Percentiles rank a stretch among this genome's conserved stretches.
Conservation (phyloP, 2,888 invertebrate species). For the Troilus luridus region DNA sequence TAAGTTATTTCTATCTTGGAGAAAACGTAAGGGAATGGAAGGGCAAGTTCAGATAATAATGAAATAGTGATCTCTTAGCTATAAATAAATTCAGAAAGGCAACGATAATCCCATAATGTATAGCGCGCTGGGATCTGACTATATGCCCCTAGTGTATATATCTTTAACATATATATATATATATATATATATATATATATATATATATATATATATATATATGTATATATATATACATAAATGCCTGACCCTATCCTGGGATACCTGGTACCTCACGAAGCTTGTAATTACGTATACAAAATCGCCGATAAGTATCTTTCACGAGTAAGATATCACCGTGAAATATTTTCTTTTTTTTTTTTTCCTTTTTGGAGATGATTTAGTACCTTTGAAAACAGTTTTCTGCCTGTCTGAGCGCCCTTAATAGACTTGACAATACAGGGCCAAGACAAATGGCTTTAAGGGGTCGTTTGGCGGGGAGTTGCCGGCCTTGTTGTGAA, state of each 20-base stretch:
- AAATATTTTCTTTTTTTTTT: background rate
- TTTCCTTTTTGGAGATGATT: background rate
- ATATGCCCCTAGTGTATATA: background rate
- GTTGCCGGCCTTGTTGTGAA: background rate
- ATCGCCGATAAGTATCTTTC: too few species aligned
- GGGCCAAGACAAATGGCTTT: conserved; percentile 19
- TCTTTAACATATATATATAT: conserved; percentile 7
- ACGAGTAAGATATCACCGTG: conserved; percentile 13
- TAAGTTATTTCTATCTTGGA: conserved; percentile 25
- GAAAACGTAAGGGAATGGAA: background rate
- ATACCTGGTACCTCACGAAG: background rate
- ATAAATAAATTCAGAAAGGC: conserved; percentile 27
- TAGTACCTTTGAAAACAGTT: conserved; percentile 42
- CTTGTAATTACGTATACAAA: conserved; percentile 4
- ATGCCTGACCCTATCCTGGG: background rate
- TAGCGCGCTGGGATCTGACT: background rate
- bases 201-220: background rate
- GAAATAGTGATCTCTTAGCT: conserved; percentile 4
- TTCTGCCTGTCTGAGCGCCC: conserved; percentile 14
- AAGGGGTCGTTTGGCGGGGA: background rate
- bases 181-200: background rate
- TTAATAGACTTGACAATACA: conserved; percentile 39
- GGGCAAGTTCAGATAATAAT: background rate
- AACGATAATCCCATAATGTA: conserved; percentile 1
- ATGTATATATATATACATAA: background rate